phyloP scores from a whole-genome alignment of 2,113 vertebrate genomes.

The Atractosteus spatula region DNA sequence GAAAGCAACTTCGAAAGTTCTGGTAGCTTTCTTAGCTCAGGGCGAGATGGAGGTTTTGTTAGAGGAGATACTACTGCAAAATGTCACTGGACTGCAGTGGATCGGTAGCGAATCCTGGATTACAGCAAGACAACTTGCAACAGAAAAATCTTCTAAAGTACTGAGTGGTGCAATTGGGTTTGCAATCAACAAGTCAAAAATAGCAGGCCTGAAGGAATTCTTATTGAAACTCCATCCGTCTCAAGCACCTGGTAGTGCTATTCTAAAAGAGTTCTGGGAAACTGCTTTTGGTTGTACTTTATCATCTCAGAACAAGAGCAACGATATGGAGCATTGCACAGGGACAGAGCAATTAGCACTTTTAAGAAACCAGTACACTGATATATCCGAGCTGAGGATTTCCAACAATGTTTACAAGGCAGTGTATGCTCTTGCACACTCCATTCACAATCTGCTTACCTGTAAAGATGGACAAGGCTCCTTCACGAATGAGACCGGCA shows the following conservation, averaged over 20 bases:
- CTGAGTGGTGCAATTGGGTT: background rate
- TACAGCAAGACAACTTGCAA: background rate
- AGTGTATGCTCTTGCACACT: slow-evolving; percentile 10
- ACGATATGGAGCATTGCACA: background rate
- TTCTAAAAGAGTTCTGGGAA: slow-evolving; percentile 11
- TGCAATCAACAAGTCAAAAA: background rate
- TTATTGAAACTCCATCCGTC: background rate
- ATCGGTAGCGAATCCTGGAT: slow-evolving; percentile 8
- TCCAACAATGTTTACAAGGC: slow-evolving; percentile 21
- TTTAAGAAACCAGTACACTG: background rate
- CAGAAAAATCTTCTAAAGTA: background rate
- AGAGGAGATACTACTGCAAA: background rate
- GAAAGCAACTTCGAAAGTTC: background rate
- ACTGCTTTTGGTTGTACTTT: background rate
- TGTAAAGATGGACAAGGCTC: slow-evolving; percentile 3
- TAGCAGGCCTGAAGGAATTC: background rate
- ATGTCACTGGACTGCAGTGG: slow-evolving; percentile 11
- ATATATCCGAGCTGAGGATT: background rate
- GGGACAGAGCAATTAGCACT: background rate
- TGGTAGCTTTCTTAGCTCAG: slow-evolving; percentile 9
- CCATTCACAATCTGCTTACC: slow-evolving; percentile 1
- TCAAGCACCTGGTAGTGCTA: background rate
- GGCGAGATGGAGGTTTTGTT: slow-evolving; percentile 2
- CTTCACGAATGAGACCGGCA: background rate
- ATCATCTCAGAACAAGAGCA: background rate